Evolutionary conservation across 2,888 invertebrate species (phyloP), one percentile per base, ranked within the genome.

Genomic region (Troilus luridus): DNA sequence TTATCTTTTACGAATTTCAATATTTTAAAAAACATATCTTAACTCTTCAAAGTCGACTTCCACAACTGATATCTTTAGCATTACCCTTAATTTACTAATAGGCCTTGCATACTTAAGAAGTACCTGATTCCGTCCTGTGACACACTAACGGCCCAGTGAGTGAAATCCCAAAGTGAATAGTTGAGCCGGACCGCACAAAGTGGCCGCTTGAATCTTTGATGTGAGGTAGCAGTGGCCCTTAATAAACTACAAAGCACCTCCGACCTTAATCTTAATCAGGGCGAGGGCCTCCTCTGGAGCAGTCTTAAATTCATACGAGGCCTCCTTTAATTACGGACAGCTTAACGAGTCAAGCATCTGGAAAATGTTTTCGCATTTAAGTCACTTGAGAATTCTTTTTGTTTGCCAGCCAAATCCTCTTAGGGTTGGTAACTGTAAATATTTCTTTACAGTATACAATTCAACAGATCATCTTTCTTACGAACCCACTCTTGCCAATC

Each of bases 121-220:
- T 17, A 41, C 0, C 1, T 17, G 72, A 85, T 85, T 56, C 11
- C 56, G 56, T 85, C 19, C 21, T n/a, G 19, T 56, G 56, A 58
- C 85, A 58, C 85, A 77, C 17, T 85, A 21, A 85, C 56, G 56
- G 85, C 21, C 85, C 56, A 58, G 85, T 21, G 85, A 58, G 56
- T n/a, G 56, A 58, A 41, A 54, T 85, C 56, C 85, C 85, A 85
- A 85, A 85, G 85, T 85, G 85, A 85, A 85, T 85, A 58, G 85
- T 11, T 85, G 54, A 85, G n/a, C n/a, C 56, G 27, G 85, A 85
- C 85, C 85, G 56, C 85, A 85, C 85, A 85, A 85, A 85, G 85
- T 58, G 85, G 14, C 21, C 56, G 56, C 10, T 17, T 85, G 54
- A 85, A 85, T 85, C 6, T 85, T 85, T 85, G 85, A 85, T 85